Evolutionary conservation across 2,888 invertebrate species (phyloP), one percentile per base, ranked within the genome.

Genomic region (Brassicogethes aeneus): DNA sequence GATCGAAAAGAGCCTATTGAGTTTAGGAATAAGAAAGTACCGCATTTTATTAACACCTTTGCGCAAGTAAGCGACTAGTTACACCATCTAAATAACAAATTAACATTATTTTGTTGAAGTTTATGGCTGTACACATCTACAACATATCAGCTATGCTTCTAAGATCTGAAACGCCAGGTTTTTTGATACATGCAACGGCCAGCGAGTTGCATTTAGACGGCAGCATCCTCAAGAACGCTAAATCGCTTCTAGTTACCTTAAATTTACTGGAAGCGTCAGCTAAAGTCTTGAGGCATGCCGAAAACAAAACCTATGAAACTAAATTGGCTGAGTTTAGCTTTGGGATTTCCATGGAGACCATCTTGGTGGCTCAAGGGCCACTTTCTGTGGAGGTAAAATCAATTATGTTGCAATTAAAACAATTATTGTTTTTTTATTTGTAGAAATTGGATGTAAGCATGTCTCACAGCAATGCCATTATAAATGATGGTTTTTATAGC

Each of bases 51-150:
- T 46, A 82, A 85, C 43, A 85, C 82, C 58, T 84, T 88, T 73
- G 86, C 87, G 44, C 89, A 86, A 76, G 86, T 86, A 73, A 55
- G 50, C 47, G 34, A 31, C 85, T 72, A 51, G 45, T 43, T 35
- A 31, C 30, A n/a, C n/a, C n/a, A n/a, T n/a, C n/a, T n/a, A n/a
- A n/a, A n/a, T n/a, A n/a, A n/a, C n/a, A n/a, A n/a, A n/a, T n/a
- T n/a, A n/a, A n/a, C n/a, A n/a, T 37, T 33, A 17, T 34, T 34
- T 42, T 34, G 10, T 42, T 40, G 33, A 64, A 90, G 85, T 90
- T 90, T 63, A 86, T 89, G 81, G 87, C 88, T 8, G 77, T 90
- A 14, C 86, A 88, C 60, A 75, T 90, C 40, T 82, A 83, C 59
- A 83, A 87, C 57, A 72, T 84, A 52, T 79, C 78, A 3, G 73